These are phyloP conservation scores for Polypterus senegalus DNA, from an alignment of 2,113 vertebrate genomes.

Conservation along the genomic window DNA sequence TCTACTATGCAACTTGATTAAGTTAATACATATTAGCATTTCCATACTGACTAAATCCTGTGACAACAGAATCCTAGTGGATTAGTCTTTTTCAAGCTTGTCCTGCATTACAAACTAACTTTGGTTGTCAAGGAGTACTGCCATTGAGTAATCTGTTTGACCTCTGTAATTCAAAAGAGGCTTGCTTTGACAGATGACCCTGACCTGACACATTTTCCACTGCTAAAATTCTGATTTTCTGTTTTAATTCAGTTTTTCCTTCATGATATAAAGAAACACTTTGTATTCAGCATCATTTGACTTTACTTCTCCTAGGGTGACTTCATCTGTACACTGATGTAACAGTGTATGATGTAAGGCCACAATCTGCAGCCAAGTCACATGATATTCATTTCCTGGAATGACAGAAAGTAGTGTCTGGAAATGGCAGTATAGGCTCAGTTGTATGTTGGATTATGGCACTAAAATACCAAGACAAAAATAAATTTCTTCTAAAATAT, in stretches of 20 bases:
- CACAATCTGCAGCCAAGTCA: constrained; percentile 20
- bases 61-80: too few species aligned
- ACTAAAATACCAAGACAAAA: background rate
- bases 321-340: constrained; percentile 43
- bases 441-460: background rate
- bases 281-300: constrained; percentile 26
- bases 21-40: too few species aligned
- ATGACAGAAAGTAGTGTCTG: background rate
- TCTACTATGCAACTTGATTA: too few species aligned
- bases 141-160: too few species aligned
- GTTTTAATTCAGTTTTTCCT: constrained; percentile 17
- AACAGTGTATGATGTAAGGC: constrained; percentile 27
- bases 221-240: constrained; percentile 4
- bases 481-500: background rate
- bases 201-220: background rate
- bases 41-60: too few species aligned
- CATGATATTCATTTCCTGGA: constrained; percentile 13
- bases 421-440: background rate
- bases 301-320: constrained; percentile 29
- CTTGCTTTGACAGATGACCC: background rate
- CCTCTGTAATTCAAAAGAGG: background rate
- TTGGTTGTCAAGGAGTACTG: too few species aligned
- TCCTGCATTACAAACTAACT: too few species aligned
- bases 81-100: too few species aligned
- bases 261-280: constrained; percentile 21